Evolutionary conservation across 1,140 invertebrate genomes (phyloP).

Genomic region (Eriocheir sinensis): DNA sequence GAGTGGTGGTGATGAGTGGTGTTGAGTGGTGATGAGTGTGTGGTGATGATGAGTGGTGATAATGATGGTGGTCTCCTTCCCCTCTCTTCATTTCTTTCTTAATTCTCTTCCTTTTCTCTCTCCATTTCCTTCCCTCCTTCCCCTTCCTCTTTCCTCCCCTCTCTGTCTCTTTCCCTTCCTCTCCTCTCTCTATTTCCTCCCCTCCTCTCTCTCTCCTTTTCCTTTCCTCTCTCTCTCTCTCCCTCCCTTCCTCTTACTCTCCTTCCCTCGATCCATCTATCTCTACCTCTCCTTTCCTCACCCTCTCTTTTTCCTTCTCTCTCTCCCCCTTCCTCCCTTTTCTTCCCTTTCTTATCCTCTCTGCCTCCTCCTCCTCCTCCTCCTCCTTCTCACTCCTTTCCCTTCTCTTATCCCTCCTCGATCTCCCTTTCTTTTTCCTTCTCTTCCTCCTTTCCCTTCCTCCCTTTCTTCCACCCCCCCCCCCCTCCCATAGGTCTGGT

Average conservation of each 20-base stretch:
- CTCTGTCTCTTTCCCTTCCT: neutral
- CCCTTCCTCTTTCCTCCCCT: neutral
- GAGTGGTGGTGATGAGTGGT: no score
- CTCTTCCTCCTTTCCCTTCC: neutral
- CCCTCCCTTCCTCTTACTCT: no score
- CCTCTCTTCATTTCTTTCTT: neutral
- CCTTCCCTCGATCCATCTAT: no score
- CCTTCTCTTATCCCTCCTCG: neutral
- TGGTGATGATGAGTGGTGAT: no score
- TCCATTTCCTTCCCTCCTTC: neutral
- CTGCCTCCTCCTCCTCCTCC: neutral
- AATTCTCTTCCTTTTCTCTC: neutral
- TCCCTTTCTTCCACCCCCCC: neutral
- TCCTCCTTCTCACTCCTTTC: neutral
- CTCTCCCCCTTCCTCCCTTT: neutral
- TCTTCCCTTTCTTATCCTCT: neutral
- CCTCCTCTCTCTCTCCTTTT: no score
- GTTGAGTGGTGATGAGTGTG: no score
- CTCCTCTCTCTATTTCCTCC: neutral
- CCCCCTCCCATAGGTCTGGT: conserved; percentile 78
- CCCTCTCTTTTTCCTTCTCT: neutral
- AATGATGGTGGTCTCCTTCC: neutral
- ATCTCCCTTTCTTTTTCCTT: neutral
- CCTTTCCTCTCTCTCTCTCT: no score
- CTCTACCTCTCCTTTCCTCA: neutral